Evolutionary conservation across 2,797 vertebrate species (phyloP), one percentile per base, ranked within the genome.

Genomic region (Nyctalus aviator): DNA sequence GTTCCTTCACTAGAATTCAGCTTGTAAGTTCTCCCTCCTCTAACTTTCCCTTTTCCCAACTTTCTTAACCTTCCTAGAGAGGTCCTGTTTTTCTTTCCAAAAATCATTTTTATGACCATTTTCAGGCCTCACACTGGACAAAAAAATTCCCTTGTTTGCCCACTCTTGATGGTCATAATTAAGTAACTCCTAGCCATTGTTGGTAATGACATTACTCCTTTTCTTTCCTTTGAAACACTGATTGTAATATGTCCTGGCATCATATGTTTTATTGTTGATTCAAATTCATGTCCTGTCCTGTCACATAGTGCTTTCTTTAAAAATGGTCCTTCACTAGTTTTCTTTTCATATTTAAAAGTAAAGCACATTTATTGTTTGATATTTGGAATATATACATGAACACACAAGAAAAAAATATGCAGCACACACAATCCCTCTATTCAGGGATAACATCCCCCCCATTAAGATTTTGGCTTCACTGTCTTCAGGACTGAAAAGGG

Each of bases 21-120:
- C 79, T 66, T 72, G 68, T 86, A 94, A 94, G 46, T 69, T 66
- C 50, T 82, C 20, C 37, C 57, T 93, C 32, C 57, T 91, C 32
- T 71, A 93, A 84, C 76, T 72, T 68, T 91, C 23, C 57, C 44
- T 79, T 59, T 50, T 46, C 46, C 18, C 72, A 84, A 77, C 53
- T 95, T 95, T 95, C 41, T 79, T 93, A 95, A 93, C 83, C 88
- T 93, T 88, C 41, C 4, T 88, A 81, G 25, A 93, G 44, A 95
- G 59, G 73, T 66, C n/a, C 44, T 90, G 46, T 76, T 88, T 88
- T 91, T 81, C 85, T 73, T 95, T 90, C 57, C 21, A 23, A 21
- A 92, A 71, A 82, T 91, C 59, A 88, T 35, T 90, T 93, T 94
- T 62, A 75, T 91, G 79, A 44, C 37, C 44, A 66, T 86, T 93